Base-by-base conservation (phyloP, 2,113 vertebrate genomes). In the Nycticryphes semicollaris region DNA sequence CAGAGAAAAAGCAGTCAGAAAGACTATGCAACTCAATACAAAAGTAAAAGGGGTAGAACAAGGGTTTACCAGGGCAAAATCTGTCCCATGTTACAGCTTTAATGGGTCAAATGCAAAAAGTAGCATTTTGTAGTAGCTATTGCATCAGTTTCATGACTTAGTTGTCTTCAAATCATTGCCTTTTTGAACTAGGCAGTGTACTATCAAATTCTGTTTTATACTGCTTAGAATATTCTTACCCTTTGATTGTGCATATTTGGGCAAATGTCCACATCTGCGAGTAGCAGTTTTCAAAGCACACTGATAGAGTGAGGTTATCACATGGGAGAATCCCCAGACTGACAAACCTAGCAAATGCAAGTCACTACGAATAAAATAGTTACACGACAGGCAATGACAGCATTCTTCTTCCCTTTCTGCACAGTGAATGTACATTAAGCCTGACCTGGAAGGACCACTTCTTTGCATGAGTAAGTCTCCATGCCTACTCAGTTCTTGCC, bases 381-480 rank as follows among this genome's bases (percentile, higher is more conserved):
- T 96, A 79, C 14, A 23, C n/a, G 75, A 64, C 28, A 1, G 3
- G 43, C 35, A 84, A 22, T 56, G 83, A 53, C 21, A 90, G 33
- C 0, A 0, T 22, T 37, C 22, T 48, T 24, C 63, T 93, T 95
- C 43, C 43, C 47, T 77, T 81, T 94, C 76, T 87, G 63, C 78
- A 79, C 68, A 75, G 59, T 69, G 83, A 90, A 56, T 27, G 30
- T 81, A 18, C 68, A 56, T 69, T 83, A 87, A 87, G 33, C 51
- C 75, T 97, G 86, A 95, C 90, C 91, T 94, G 85, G 74, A 95
- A 96, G 78, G 91, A 91, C 37, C 41, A 70, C 35, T 89, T 91
- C 51, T 84, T 75, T 68, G 56, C 53, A 91, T 83, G 69, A 94
- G 5, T 84, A 84, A 56, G 73, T 79, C 75, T 89, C 37, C 41